Evolutionary conservation across 2,888 invertebrate genomes (phyloP).

Genomic region (Oligia strigilis): DNA sequence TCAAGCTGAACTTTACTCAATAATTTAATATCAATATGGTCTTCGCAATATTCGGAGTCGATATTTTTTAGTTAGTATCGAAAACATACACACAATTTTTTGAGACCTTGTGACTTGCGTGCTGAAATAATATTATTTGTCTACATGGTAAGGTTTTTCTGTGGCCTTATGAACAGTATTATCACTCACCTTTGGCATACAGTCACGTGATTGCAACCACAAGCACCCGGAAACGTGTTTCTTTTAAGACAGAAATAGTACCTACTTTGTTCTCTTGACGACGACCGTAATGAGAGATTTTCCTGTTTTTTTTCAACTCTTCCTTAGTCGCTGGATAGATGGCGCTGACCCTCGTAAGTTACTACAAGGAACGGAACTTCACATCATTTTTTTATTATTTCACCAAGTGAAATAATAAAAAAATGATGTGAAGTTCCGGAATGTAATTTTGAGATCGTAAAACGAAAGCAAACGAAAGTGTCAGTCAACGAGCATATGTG

Average conservation of each 20-base stretch:
- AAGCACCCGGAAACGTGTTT: background rate
- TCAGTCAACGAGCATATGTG: no score
- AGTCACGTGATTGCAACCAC: background rate
- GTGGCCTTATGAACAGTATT: background rate
- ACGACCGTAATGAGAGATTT: background rate
- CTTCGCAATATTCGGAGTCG: slow-evolving; percentile 41
- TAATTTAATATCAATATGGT: slow-evolving; percentile 68
- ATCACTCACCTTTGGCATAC: background rate
- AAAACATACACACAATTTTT: slow-evolving; percentile 2
- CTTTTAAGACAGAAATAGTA: background rate
- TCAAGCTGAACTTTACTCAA: slow-evolving; percentile 68
- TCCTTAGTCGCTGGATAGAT: no score
- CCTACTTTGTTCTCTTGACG: background rate
- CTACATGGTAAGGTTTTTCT: background rate
- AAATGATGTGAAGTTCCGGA: no score
- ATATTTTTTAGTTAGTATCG: slow-evolving; percentile 28
- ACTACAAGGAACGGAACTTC: no score
- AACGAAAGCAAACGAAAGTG: no score
- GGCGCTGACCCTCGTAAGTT: no score
- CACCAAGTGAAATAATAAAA: no score
- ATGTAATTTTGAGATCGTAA: no score
- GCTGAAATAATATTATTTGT: background rate
- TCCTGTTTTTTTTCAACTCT: no score
- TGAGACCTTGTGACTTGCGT: background rate
- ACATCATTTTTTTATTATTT: no score